Evolutionary conservation across 2,888 invertebrate genomes (phyloP), one percentile per base, ranked within the genome.

Genomic region (Trissolcus brochymenae): DNA sequence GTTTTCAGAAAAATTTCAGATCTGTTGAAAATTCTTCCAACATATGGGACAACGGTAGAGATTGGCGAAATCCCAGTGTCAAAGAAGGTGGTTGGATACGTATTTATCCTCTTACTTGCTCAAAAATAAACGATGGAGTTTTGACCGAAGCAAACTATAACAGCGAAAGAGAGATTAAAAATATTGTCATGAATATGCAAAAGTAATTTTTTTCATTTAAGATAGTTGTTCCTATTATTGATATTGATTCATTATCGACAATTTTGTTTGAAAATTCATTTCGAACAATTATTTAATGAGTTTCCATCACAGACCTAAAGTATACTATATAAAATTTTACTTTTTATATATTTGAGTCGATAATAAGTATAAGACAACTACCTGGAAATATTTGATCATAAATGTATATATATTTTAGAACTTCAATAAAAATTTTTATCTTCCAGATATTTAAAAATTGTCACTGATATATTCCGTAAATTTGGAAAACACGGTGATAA

Each of bases 51-150:
- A 94, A 94, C 81, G 94, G 94, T 1, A 91, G 92, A 67, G 91
- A 94, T 80, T 95, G 94, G 94, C 91, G 91, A 81, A 90, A 90
- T 46, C 92, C 94, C 0, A 91, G 91, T 6, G 90, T 91, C 0
- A 90, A 90, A 14, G 93, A 94, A 76, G 96, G 96, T 0, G 93
- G 94, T 49, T 96, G 95, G 94, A 92, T 94, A 51, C 90, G 95
- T 79, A 92, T 95, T 72, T 95, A 94, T 89, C 96, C 96, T 0
- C 88, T 92, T 66, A 84, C 87, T 81, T 76, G 82, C 78, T 49
- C 85, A 85, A 80, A 80, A 80, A 68, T 73, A 60, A 61, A 78
- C 25, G 64, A 80, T 43, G 82, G 81, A 64, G 76, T 80, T 57
- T 86, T 66, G 78, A 82, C 79, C 64, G 87, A 85, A 19, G 71